phyloP scores from a whole-genome alignment of 2,888 invertebrate species.

The Ceramica pisi region DNA sequence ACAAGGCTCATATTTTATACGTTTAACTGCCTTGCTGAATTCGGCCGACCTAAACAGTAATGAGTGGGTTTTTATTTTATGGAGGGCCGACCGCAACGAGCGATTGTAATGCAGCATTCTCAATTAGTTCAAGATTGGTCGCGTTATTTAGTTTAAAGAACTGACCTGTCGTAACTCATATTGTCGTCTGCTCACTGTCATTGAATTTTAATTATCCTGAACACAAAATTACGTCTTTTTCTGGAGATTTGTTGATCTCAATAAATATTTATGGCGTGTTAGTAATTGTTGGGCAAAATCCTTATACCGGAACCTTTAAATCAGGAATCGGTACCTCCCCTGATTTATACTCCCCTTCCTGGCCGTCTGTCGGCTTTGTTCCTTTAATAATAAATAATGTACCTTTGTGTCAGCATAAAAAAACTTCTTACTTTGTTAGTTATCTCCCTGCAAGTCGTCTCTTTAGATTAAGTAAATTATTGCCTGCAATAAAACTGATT shows the following conservation, averaged over 20 bases:
- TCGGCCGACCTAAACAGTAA: constrained; percentile 71
- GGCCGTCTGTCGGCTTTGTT: constrained; percentile 49
- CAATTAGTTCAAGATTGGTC: constrained; percentile 71
- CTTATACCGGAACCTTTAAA: constrained; percentile 39
- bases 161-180: constrained; percentile 42
- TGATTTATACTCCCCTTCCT: constrained; percentile 62
- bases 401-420: constrained; percentile 55
- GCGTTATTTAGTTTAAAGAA: constrained; percentile 47
- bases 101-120: constrained; percentile 71
- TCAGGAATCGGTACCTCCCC: constrained; percentile 56
- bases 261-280: constrained; percentile 16
- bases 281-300: constrained; percentile 35
- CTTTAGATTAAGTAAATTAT: constrained; percentile 65
- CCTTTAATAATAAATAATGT: constrained; percentile 61
- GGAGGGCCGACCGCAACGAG: constrained; percentile 77
- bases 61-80: constrained; percentile 81
- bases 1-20: constrained; percentile 80
- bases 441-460: constrained; percentile 49
- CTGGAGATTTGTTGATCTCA: constrained; percentile 17
- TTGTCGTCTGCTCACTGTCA: background rate
- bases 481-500: constrained; percentile 66
- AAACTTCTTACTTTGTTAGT: constrained; percentile 49
- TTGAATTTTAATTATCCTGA: constrained; percentile 25
- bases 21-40: constrained; percentile 77
- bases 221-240: constrained; percentile 10